Evolutionary conservation across 2,888 invertebrate species (phyloP), one percentile per base, ranked within the genome.

Genomic region (Congeria kusceri): DNA sequence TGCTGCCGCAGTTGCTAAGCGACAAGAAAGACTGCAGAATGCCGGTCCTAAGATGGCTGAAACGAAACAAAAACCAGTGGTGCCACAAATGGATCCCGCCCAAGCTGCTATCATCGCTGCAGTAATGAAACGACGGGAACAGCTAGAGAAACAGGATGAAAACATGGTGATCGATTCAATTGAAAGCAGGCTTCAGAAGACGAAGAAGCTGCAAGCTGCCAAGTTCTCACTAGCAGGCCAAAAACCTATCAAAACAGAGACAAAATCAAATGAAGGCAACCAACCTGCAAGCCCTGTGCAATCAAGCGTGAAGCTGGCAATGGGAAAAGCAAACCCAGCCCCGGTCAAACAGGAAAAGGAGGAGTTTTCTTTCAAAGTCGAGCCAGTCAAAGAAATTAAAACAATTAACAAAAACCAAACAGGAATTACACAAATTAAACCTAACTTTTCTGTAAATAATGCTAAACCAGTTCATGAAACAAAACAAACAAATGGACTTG

Each of bases 101-200:
- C 92, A 92, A 56, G 89, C 89, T 56, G 93, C 92, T 7, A 87
- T 93, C 47, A 85, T 90, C 68, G 91, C 90, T 15, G 93, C 93
- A 5, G 91, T 93, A 3, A 91, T 90, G n/a, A 89, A 85, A 67
- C 77, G 93, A 18, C 87, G 91, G 57, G 80, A 80, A 46, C 61
- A 88, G n/a, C 85, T 92, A 7, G 90, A 91, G 23, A 84, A 88
- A 61, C 66, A 69, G 20, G 75, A 87, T n/a, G 87, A 90, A 47
- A 77, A 79, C 18, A 71, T 82, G 15, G 86, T 92, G 57, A 89
- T 91, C 27, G 87, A 90, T n/a, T 84, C 83, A 46, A 92, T 92
- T 32, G 92, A 92, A 77, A 85, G 86, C 46, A 83, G 86, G 56
- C 80, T 92, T 20, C 87, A 91, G 70, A 89, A 89, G 72, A 88